Conservation (phyloP, 2,113 vertebrate species). For the Eira barbara region DNA sequence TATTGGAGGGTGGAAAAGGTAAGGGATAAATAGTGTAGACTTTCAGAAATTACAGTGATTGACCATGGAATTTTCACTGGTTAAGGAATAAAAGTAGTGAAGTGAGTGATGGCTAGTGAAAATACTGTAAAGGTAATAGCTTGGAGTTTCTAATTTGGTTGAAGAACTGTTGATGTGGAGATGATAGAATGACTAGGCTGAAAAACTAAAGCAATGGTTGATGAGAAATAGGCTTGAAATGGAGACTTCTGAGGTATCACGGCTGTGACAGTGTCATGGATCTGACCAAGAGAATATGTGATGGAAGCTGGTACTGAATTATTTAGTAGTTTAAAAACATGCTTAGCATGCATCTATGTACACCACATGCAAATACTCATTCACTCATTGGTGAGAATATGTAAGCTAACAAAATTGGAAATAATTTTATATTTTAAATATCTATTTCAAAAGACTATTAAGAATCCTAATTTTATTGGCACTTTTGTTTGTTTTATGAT, state of each 20-base stretch:
- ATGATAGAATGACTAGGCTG: not conserved
- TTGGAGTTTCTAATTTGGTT: not conserved
- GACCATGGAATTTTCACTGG: not conserved
- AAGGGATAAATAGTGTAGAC: too few relatives aligned
- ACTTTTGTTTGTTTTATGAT: not conserved
- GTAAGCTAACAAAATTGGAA: not conserved
- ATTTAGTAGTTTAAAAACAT: not conserved
- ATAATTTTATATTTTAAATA: not conserved
- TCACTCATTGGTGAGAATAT: not conserved
- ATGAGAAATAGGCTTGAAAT: not conserved
- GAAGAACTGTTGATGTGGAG: not conserved
- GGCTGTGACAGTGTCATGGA: not conserved
- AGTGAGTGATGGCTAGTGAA: not conserved
- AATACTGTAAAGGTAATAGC: not conserved
- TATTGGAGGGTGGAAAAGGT: not conserved
- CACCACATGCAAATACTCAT: not conserved
- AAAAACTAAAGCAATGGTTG: not conserved
- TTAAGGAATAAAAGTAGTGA: not conserved
- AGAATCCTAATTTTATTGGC: not conserved
- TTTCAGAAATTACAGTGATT: not conserved
- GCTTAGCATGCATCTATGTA: not conserved
- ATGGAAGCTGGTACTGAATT: too few relatives aligned
- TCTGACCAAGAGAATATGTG: not conserved
- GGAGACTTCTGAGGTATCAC: not conserved
- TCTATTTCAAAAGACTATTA: not conserved